phyloP scores from a whole-genome alignment of 2,113 vertebrate species.

The Dolichotis patagonum region DNA sequence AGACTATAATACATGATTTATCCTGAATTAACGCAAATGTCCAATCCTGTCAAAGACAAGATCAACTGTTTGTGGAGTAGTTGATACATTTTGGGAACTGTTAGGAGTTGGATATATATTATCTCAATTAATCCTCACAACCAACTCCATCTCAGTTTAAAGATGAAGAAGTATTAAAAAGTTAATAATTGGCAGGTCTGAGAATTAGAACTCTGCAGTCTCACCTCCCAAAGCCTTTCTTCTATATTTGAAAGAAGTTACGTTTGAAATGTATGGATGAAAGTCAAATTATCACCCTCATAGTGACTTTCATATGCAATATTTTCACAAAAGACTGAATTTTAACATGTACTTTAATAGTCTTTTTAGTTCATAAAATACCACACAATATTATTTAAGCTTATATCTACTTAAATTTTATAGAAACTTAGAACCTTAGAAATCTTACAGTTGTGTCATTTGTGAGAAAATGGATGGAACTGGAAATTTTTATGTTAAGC shows the following conservation, averaged over 20 bases:
- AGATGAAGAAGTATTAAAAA: slow-evolving; percentile 17
- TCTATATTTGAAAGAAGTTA: background rate
- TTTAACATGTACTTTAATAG: background rate
- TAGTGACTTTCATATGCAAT: slow-evolving; percentile 3
- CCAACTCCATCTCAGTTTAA: background rate
- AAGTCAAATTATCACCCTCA: background rate
- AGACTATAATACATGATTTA: background rate
- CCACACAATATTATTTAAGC: background rate
- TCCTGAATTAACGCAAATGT: background rate
- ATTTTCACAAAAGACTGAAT: background rate
- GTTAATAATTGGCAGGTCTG: background rate
- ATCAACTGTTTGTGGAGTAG: background rate
- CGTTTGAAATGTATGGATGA: background rate
- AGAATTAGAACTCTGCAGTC: background rate
- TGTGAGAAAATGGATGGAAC: background rate
- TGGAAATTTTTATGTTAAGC: background rate
- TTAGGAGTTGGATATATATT: background rate
- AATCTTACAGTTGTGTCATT: background rate
- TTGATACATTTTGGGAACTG: background rate
- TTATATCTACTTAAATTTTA: slow-evolving; percentile 1
- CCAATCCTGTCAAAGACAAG: background rate
- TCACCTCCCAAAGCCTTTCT: background rate
- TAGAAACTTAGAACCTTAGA: background rate
- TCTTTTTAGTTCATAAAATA: background rate
- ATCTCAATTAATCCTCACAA: slow-evolving; percentile 2